Base-by-base conservation (phyloP, 2,113 vertebrate genomes). In the Serranochromis macrocephalus region DNA sequence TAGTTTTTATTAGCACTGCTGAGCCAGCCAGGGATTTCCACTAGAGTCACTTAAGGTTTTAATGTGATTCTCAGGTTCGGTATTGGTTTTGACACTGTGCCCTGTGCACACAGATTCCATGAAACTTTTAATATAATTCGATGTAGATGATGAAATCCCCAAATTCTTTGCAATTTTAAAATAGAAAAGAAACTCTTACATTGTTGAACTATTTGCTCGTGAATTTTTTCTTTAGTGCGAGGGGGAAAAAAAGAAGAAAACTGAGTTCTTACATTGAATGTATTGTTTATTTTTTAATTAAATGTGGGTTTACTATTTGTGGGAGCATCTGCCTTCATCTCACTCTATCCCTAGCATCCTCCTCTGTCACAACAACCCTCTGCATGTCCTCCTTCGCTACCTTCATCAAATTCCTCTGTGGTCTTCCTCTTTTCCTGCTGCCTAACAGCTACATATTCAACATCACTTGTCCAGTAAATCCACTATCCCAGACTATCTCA, bases 181-280 rank as follows among this genome's bases (percentile, higher is more conserved):
- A 49, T 29, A 75, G 42, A 78, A 78, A 78, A 17, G 42, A 29
- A 5, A 49, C 45, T 75, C 42, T 75, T 47, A 47, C 9, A 29
- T 11, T 29, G 1, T 19, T 75, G 24, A 75, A 75, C 9, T 29
- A 19, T 75, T 75, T 75, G 3, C 9, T 47, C 2, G 2, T 75
- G 71, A 3, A 19, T 11, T 4, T 47, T 10, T 75, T 47, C 16
- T 29, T 10, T 66, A 47, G 24, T 47, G 71, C 1, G 1, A 7
- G 13, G 3, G 4, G 12, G 1, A 0, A 3, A 0, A 9, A 9
- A 40, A 16, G 4, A 45, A 45, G 38, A 7, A 29, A 47, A 10
- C 7, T 73, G 8, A 47, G 21, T 17, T 75, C 14, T 26, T 47
- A 26, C 68, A 75, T 17, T 73, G 14, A 17, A 2, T 75, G 9